A percentile compares a stretch with the other conserved stretches of the same genome.
phyloP scores from a whole-genome alignment of 1,140 invertebrate species.

The Drosophila tristis region DNA sequence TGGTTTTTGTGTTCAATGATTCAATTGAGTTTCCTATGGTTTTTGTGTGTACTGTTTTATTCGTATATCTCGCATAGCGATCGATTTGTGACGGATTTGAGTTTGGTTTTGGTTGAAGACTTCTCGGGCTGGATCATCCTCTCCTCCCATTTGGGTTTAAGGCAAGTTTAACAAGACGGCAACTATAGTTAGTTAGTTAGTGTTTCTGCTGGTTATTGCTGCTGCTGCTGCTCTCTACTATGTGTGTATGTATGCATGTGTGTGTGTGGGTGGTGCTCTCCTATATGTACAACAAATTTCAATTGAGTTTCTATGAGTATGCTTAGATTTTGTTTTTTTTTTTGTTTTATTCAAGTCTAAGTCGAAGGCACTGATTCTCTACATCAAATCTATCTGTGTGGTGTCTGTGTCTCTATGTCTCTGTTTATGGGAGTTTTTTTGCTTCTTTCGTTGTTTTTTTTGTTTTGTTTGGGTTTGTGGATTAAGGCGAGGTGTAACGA shows the following conservation, averaged over 20 bases:
- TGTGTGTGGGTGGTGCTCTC: conserved; percentile 2
- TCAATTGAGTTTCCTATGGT: conserved; percentile 29
- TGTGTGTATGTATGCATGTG: no score
- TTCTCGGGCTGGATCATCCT: conserved; percentile 1
- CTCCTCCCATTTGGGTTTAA: conserved; percentile 42
- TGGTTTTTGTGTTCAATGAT: conserved; percentile 3
- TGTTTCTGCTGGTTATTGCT: conserved; percentile 50
- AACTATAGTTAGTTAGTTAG: conserved; percentile 42
- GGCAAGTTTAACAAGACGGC: conserved; percentile 72
- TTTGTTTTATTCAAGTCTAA: conserved; percentile 65
- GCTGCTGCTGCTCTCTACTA: conserved; percentile 48
- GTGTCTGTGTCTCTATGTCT: conserved; percentile 12
- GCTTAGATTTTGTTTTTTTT: conserved; percentile 51
- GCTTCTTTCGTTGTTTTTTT: neutral
- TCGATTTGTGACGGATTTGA: conserved; percentile 63
- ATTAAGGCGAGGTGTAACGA: conserved; percentile 71
- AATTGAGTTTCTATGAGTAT: conserved; percentile 40
- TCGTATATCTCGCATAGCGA: no score
- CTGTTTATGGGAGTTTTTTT: no score
- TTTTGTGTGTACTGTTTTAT: neutral
- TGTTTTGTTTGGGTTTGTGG: conserved; percentile 4
- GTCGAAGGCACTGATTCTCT: conserved; percentile 76
- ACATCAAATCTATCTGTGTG: conserved; percentile 45
- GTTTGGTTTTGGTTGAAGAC: conserved; percentile 41
- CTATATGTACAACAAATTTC: conserved; percentile 25